Conservation (phyloP, 23 tunicate species). For the Aplidium turbinatum region DNA sequence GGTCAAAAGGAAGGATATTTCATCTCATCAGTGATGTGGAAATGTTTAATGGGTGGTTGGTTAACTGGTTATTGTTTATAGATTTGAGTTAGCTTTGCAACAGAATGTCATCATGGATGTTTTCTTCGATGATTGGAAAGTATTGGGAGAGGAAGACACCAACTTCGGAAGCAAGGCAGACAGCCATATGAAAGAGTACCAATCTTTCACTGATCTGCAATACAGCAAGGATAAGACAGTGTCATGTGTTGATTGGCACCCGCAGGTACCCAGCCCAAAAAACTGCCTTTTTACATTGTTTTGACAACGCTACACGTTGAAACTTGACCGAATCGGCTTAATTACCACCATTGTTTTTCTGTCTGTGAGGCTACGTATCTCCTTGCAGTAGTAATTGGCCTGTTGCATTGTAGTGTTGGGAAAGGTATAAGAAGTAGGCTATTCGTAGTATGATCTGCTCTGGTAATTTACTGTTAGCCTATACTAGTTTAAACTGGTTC, state of each 20-base stretch:
- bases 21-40: too few relatives aligned
- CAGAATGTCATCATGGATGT: conserved; percentile 83
- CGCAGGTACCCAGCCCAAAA: too few relatives aligned
- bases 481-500: too few relatives aligned
- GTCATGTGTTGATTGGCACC: conserved; percentile 97
- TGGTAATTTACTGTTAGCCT: background rate
- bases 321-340: too few relatives aligned
- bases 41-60: too few relatives aligned
- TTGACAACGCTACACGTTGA: too few relatives aligned
- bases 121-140: conserved; percentile 85
- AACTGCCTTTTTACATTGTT: too few relatives aligned
- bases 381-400: too few relatives aligned
- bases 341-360: too few relatives aligned
- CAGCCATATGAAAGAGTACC: conserved; percentile 92
- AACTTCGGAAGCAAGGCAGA: conserved; percentile 89
- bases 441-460: background rate
- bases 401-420: too few relatives aligned
- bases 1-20: too few relatives aligned
- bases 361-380: background rate
- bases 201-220: conserved; percentile 90
- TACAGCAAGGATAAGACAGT: conserved; percentile 91
- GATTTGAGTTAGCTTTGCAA: conserved; percentile 81
- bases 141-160: conserved; percentile 83
- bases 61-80: conserved; percentile 7
- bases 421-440: background rate